Evolutionary conservation across 1,140 invertebrate genomes (phyloP), one percentile per base, ranked within the genome.

Genomic region (Dryas iulia): DNA sequence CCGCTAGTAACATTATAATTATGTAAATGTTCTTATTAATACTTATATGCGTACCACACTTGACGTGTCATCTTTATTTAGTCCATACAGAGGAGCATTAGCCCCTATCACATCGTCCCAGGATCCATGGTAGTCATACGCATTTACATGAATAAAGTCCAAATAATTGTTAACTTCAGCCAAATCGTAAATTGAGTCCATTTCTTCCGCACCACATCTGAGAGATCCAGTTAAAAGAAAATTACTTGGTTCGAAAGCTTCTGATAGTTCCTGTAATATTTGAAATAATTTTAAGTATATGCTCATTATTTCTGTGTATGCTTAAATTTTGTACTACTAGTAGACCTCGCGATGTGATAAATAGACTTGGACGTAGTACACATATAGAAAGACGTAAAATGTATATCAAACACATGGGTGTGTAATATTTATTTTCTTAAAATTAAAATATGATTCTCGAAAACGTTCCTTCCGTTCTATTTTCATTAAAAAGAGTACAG

Each of bases 121-220:
- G 2, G 94, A 92, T 4, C 97, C 97, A 76, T 98, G 96, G 87
- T 97, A 98, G 90, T 98, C 97, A 81, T 98, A 98, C 62, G 95
- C 95, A 97, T 98, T 98, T 66, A 98, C 93, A 76, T 97, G 96
- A 24, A 98, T 94, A 53, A 95, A 96, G 87, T 98, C 96, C n/a
- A 98, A 84, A 79, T 96, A 94, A 8, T 94, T 87, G 0, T 95
- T 94, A 26, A 98, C 90, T 73, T 94, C 92, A 7, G 93, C 89
- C 21, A 98, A 92, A 83, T 98, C 95, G 76, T 98, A 98, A 0
- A 94, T 95, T 0, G 88, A 76, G 65, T 96, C 94, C 64, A 97
- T 96, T 0, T 94, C 95, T 28, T 93, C 90, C 78, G 94, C 95
- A 3, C 94, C 94, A 0, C 53, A 12, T 59, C 60, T 35, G 0